Evolutionary conservation across 2,888 invertebrate genomes (phyloP), one percentile per base, ranked within the genome.

Genomic region (Philonicus albiceps): DNA sequence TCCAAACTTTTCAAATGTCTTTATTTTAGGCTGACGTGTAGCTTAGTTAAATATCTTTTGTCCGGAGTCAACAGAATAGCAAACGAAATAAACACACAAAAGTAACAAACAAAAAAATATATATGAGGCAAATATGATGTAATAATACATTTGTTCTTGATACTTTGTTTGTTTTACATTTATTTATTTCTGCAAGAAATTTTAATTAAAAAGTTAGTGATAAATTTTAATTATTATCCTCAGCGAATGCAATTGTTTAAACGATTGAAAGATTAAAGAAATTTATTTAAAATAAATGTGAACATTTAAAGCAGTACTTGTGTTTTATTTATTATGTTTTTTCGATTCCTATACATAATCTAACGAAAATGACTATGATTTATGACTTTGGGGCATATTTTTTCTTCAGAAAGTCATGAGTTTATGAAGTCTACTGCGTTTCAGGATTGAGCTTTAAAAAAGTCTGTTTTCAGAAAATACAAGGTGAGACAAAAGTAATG

Each of bases 221-320:
- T 78, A 49, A 78, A 78, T 43, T n/a, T 78, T 78, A 78, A 78
- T 78, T 78, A 78, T 78, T 78, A 27, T 64, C 27, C 49, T 78
- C 78, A 78, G 30, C 78, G 30, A 78, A 43, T 78, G 78, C 78
- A 78, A 78, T 78, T 78, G 78, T 78, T 78, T 78, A 78, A 78
- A 78, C 78, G 43, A 40, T 76, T 76, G 8, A 76, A 76, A 76
- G 27, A 27, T 78, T 49, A 43, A 78, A 30, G 30, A 78, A 78
- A 27, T 78, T 78, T 78, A 78, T 78, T 78, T 78, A 78, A 78
- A 78, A 78, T 78, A 78, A 78, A 78, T 78, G 78, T 78, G 49
- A 78, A 78, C 49, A 78, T 78, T 37, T 78, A 78, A 78, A 78
- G 75, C 43, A 40, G 11, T 27, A 3, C 27, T 30, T 78, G 78